Base-by-base conservation (phyloP, 2,888 invertebrate genomes). In the Cheilosia urbana region DNA sequence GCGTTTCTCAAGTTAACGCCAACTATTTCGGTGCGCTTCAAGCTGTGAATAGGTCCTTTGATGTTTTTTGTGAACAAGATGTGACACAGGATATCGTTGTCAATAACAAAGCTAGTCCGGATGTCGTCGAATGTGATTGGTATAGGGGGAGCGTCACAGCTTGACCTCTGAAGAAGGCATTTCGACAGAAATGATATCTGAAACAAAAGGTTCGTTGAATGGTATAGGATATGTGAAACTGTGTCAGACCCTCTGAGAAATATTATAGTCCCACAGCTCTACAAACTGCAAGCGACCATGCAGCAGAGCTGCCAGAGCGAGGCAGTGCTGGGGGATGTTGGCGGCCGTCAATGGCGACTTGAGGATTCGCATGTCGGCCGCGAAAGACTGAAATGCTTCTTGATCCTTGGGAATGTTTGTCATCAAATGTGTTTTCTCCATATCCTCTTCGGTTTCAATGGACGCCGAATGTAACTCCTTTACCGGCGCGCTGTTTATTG, bases 241-340 rank as follows among this genome's bases (percentile, higher is more conserved):
- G 37, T 27, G 5, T 4, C 6, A 27, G 62, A 88, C 88, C 58
- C 87, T 75, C 6, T 88, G 69, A 9, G 87, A 60, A 15, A 87
- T 62, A 9, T 77, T 82, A 4, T 40, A 40, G 19, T 76, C 83
- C 88, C 88, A 88, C 24, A 84, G 45, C 21, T 87, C 88, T 1
- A 87, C 84, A 71, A 75, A 82, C 27, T 87, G 75, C 9, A 88
- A 21, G 11, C 76, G 73, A 53, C 87, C 85, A 24, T 88, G 83
- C 21, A 88, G 58, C 37, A 88, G 13, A 5, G 88, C 76, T 2
- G 88, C 88, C 5, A 88, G 34, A 17, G 87, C 80, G 3, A 88
- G 30, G 4, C 73, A 49, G 9, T 81, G 57, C 6, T 72, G 57
- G 1, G 87, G 79, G 24, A 63, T 40, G 11, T 80, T 71, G n/a